phyloP scores from a whole-genome alignment of 2,113 vertebrate genomes.

The Sturnira hondurensis region DNA sequence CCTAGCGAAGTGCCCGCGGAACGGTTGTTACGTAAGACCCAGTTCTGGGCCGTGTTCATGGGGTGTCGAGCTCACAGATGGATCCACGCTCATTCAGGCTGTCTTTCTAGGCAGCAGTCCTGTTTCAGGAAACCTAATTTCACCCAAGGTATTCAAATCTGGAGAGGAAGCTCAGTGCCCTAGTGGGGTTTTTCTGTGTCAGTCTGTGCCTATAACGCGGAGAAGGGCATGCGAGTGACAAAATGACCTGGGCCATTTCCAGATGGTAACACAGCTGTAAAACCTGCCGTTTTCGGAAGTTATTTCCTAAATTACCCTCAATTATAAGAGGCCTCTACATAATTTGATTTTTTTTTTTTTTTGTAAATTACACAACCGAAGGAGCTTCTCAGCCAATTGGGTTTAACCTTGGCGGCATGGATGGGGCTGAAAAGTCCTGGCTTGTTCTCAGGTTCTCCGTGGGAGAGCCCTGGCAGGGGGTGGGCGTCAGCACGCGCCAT shows the following conservation, averaged over 20 bases:
- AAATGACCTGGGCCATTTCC: not conserved
- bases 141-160: not conserved
- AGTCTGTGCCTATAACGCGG: not conserved
- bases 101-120: not conserved
- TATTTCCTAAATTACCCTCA: slow-evolving; percentile 53
- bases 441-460: not conserved
- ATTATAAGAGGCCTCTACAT: slow-evolving; percentile 15
- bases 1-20: too few relatives aligned
- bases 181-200: not conserved
- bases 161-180: not conserved
- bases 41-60: fast-evolving
- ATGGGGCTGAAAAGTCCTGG: not conserved
- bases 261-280: slow-evolving; percentile 17
- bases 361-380: slow-evolving; percentile 31
- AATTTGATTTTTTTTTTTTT: slow-evolving; percentile 19
- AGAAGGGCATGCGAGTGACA: not conserved
- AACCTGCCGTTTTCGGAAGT: not conserved
- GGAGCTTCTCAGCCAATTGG: not conserved
- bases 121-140: not conserved
- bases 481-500: fast-evolving
- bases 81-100: not conserved
- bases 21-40: not conserved
- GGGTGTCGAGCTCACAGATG: not conserved
- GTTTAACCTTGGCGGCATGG: not conserved
- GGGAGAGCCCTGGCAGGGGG: too few relatives aligned